Base-by-base conservation (phyloP, 2,888 invertebrate genomes). In the Aporophyla lueneburgensis region DNA sequence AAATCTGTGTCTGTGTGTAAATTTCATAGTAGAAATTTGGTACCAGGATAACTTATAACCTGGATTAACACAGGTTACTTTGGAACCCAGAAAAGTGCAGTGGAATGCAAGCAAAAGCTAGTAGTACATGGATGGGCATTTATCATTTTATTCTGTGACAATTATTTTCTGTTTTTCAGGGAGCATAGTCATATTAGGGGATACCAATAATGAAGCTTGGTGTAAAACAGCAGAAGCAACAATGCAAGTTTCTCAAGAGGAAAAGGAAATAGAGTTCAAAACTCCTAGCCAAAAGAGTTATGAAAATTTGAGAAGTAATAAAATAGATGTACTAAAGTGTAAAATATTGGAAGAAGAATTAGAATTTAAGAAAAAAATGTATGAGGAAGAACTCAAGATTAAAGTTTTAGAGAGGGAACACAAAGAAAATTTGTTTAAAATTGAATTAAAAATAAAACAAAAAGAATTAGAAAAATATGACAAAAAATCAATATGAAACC, bases 271-370 rank as follows among this genome's bases (percentile, higher is more conserved):
- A 33, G 51, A 66, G 0, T 51, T 21, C 27, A 66, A 66, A 66
- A 66, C 49, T 27, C 49, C 65, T 51, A 66, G 6, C 10, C 27
- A 51, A 66, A 51, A 27, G 51, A 33, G 51, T 21, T 49, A 66
- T 21, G 65, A 33, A 33, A 51, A 65, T 51, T 21, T 27, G 12
- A 19, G 21, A 66, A 51, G 2, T 27, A 66, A 66, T 66, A 66
- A 27, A 66, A 51, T 66, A 21, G 24, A 65, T 65, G 1, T 49
- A 19, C 9, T 63, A 5, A 65, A 65, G 7, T 65, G 49, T 65
- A 27, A 49, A 65, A 65, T 49, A 63, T 63, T 63, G 10, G 46
- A 46, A 46, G 63, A 63, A 63, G 46, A 63, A 63, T 46, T 63
- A 49, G 49, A 49, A 27, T 65, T 65, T 27, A 65, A 65, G 24